A percentile compares a stretch with the other conserved stretches of the same genome.
Evolutionary conservation across 2,113 vertebrate species (phyloP).

Genomic region (Neolamprologus variostigma): DNA sequence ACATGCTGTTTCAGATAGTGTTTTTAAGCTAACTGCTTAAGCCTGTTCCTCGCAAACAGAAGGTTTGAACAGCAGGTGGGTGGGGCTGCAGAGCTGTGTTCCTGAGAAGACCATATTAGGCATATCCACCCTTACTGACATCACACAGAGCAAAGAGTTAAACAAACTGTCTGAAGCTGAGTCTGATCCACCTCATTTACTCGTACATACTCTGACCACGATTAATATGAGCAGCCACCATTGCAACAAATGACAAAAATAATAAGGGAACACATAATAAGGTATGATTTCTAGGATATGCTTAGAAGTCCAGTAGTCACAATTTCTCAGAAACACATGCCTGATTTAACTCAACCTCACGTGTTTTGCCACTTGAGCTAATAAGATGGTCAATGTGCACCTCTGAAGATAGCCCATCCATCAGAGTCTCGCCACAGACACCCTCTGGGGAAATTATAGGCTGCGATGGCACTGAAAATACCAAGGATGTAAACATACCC

Average conservation of each 20-base stretch:
- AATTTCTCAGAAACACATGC: neutral
- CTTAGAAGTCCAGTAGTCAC: neutral
- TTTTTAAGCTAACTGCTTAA: neutral
- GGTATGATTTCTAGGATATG: neutral
- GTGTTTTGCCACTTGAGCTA: slow-evolving; percentile 7
- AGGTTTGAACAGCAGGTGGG: neutral
- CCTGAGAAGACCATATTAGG: neutral
- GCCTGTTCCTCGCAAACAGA: neutral
- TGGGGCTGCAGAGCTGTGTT: neutral
- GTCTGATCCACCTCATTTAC: neutral
- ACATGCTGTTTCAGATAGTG: neutral
- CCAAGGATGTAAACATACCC: slow-evolving; percentile 48
- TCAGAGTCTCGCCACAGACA: slow-evolving; percentile 21
- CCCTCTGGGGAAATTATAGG: slow-evolving; percentile 24
- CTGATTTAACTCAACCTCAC: neutral
- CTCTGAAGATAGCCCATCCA: slow-evolving; percentile 21
- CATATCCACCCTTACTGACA: neutral
- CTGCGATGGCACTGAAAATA: slow-evolving; percentile 30
- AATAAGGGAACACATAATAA: neutral
- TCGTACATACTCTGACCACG: neutral
- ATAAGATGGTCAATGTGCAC: neutral
- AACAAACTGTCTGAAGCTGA: neutral
- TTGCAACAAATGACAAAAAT: neutral
- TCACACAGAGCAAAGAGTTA: neutral
- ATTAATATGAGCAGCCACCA: neutral